A percentile compares a stretch with the other conserved stretches of the same genome.
phyloP scores from a whole-genome alignment of 2,888 invertebrate species.

The Epistrophe grossulariae region DNA sequence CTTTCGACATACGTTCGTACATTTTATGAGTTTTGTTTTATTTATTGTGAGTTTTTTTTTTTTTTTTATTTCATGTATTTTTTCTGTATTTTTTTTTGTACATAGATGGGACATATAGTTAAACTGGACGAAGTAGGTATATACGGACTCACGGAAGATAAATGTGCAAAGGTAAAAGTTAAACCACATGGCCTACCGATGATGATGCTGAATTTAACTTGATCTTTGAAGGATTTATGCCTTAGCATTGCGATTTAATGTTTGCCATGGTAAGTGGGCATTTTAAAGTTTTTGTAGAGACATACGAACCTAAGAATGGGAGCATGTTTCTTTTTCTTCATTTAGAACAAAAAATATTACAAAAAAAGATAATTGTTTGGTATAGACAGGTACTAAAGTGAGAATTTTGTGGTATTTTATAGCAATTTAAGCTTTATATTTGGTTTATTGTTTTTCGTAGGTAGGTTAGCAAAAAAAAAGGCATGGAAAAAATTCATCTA shows the following conservation, averaged over 20 bases:
- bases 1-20: constrained; percentile 61
- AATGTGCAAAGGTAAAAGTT: constrained; percentile 60
- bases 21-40: constrained; percentile 36
- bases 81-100: neutral
- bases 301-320: neutral
- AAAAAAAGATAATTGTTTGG: too few species aligned
- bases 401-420: too few species aligned
- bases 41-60: constrained; percentile 24
- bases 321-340: constrained; percentile 1
- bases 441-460: too few species aligned
- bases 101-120: constrained; percentile 44
- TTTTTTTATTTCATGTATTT: constrained; percentile 10
- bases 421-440: too few species aligned
- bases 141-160: constrained; percentile 58
- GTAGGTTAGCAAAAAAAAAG: too few species aligned
- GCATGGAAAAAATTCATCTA: too few species aligned
- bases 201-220: constrained; percentile 58
- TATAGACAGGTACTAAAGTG: too few species aligned
- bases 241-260: constrained; percentile 57
- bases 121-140: constrained; percentile 53
- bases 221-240: constrained; percentile 72
- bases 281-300: constrained; percentile 31
- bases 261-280: constrained; percentile 64
- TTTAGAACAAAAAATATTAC: too few species aligned
- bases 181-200: constrained; percentile 59